These are phyloP conservation scores for Tribolium castaneum DNA, from an alignment of 1,140 invertebrate species.

Conservation along the genomic window DNA sequence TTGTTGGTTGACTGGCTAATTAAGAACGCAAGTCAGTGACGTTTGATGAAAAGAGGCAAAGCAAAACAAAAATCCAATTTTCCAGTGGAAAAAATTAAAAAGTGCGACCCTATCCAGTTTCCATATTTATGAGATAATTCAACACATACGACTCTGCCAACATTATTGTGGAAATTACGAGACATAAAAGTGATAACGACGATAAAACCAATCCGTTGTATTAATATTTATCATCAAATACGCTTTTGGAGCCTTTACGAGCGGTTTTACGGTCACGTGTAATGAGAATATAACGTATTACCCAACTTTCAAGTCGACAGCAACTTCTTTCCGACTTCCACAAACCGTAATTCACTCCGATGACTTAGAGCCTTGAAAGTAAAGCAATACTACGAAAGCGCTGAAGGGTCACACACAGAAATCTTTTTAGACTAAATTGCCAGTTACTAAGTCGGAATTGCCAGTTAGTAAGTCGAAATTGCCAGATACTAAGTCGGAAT, in stretches of 20 bases:
- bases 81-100: constrained; percentile 17
- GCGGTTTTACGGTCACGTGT: background rate
- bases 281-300: constrained; percentile 4
- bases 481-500: too few relatives aligned
- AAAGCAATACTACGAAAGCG: background rate
- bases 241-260: background rate
- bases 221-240: constrained; percentile 29
- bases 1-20: constrained; percentile 3
- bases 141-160: background rate
- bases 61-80: constrained; percentile 31
- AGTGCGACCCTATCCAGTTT: background rate
- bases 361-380: background rate
- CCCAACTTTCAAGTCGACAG: background rate
- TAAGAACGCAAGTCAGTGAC: constrained; percentile 12
- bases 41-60: background rate
- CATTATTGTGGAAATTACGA: background rate
- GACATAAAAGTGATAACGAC: background rate
- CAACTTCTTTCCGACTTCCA: constrained; percentile 4
- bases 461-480: too few relatives aligned
- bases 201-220: background rate
- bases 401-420: too few relatives aligned
- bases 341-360: constrained; percentile 12
- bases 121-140: constrained; percentile 18
- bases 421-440: too few relatives aligned
- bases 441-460: too few relatives aligned